phyloP scores from a whole-genome alignment of 2,113 vertebrate species.

The human region GRCh38 chr7:70861001-70861500 shows the following conservation, averaged over 20 bases:
- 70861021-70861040: not conserved
- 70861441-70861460: not conserved
- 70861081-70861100: not conserved
- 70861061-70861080: not conserved
- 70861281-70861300: not conserved
- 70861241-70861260: not conserved
- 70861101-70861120: not conserved
- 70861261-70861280: not conserved
- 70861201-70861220: not conserved
- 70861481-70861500: too few relatives aligned
- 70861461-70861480: not conserved
- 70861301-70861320: not conserved
- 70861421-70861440: not conserved
- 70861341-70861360: not conserved
- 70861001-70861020: not conserved
- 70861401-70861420: not conserved
- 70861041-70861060: not conserved
- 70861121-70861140: not conserved
- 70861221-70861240: not conserved
- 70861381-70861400: not conserved
- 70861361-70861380: not conserved
- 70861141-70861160: not conserved
- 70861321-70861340: not conserved
- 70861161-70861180: not conserved
- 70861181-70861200: not conserved